A percentile compares a stretch with the other conserved stretches of the same genome.
These are phyloP conservation scores for Meteorus colon DNA, from an alignment of 2,888 invertebrate genomes.

Conservation along the genomic window DNA sequence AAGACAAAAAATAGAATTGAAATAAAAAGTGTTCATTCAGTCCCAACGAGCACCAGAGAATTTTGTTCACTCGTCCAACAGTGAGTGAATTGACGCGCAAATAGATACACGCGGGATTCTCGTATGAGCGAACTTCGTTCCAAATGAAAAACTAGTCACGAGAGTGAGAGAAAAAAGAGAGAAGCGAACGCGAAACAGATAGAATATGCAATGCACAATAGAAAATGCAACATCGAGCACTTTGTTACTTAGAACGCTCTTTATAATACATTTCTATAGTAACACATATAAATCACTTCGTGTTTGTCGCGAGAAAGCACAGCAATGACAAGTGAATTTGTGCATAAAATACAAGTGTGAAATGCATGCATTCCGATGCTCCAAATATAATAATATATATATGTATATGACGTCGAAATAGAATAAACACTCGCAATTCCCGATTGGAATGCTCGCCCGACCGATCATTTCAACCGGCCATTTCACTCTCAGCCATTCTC, in stretches of 20 bases:
- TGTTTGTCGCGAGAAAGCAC: constrained; percentile 14
- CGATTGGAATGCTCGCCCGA: constrained; percentile 37
- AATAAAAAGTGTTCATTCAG: constrained; percentile 13
- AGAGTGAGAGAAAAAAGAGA: constrained; percentile 18
- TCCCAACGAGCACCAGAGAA: constrained; percentile 12
- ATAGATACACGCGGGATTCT: constrained; percentile 25
- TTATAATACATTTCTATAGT: constrained; percentile 13
- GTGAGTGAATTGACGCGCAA: constrained; percentile 32
- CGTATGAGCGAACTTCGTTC: constrained; percentile 21
- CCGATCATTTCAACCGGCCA: constrained; percentile 20
- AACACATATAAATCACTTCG: constrained; percentile 4
- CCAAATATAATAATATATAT: constrained; percentile 4
- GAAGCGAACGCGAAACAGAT: not conserved
- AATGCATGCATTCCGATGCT: constrained; percentile 11
- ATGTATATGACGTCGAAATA: constrained; percentile 14
- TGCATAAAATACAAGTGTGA: constrained; percentile 22
- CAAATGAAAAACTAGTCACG: constrained; percentile 13
- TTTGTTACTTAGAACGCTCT: constrained; percentile 25
- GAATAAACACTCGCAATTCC: constrained; percentile 37
- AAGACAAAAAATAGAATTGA: not conserved
- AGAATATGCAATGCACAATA: constrained; percentile 1
- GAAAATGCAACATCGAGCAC: constrained; percentile 32
- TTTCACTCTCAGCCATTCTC: not conserved
- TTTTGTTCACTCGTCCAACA: constrained; percentile 7
- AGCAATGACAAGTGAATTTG: constrained; percentile 18